These are phyloP conservation scores for Stenolophus ochropezus DNA, from an alignment of 2,888 invertebrate genomes.

Conservation along the genomic window DNA sequence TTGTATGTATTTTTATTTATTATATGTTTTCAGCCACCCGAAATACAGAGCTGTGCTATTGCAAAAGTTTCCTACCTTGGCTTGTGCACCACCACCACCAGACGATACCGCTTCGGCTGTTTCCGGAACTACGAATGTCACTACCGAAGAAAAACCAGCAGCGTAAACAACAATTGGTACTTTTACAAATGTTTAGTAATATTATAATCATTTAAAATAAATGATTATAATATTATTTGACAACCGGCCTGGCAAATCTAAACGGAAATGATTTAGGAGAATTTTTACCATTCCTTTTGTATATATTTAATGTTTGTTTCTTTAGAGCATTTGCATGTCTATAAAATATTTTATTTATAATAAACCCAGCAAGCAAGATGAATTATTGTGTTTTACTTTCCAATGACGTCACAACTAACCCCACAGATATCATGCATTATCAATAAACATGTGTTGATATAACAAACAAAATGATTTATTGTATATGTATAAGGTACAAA, in stretches of 20 bases:
- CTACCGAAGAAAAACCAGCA: constrained; percentile 78
- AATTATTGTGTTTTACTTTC: constrained; percentile 26
- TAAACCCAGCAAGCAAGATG: constrained; percentile 66
- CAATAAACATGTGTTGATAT: constrained; percentile 5
- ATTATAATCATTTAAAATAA: background rate
- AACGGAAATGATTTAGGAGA: constrained; percentile 43
- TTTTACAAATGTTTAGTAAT: background rate
- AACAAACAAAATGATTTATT: constrained; percentile 57
- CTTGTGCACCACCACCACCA: constrained; percentile 77
- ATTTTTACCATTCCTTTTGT: constrained; percentile 45
- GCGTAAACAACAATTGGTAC: constrained; percentile 72
- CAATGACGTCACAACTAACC: background rate
- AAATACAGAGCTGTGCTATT: constrained; percentile 86
- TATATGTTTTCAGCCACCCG: constrained; percentile 83
- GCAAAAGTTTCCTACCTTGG: constrained; percentile 85
- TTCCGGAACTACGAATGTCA: constrained; percentile 80
- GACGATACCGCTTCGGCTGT: constrained; percentile 81
- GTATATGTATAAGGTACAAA: constrained; percentile 58
- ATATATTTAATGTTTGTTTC: constrained; percentile 50
- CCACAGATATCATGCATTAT: background rate
- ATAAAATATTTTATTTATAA: constrained; percentile 61
- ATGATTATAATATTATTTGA: constrained; percentile 7
- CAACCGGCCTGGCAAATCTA: constrained; percentile 37
- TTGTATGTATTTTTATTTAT: no score
- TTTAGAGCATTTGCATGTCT: constrained; percentile 48